A percentile compares a stretch with the other conserved stretches of the same genome.
Conservation (phyloP, 2,888 invertebrate species). For the Dasysyrphus tricinctus region DNA sequence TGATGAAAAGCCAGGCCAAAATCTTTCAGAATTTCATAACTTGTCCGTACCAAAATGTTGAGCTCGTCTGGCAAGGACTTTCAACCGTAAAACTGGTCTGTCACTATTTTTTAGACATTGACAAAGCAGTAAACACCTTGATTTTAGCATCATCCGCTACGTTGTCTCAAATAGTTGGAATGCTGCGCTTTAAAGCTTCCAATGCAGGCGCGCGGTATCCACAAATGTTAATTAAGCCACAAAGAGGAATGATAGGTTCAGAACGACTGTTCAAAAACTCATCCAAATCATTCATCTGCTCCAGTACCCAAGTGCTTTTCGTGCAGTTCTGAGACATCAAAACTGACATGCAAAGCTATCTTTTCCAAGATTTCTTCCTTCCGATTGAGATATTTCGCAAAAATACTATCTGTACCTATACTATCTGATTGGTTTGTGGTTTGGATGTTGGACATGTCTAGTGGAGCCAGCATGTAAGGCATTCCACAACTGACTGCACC, state of each 20-base stretch:
- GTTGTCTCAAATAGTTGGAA: constrained; percentile 79
- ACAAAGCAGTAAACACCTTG: constrained; percentile 81
- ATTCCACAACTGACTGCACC: too few relatives aligned
- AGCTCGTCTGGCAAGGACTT: too few relatives aligned
- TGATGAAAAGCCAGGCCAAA: too few relatives aligned
- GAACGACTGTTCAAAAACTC: constrained; percentile 79
- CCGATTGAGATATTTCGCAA: constrained; percentile 66
- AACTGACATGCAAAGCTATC: constrained; percentile 75
- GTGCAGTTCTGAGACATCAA: constrained; percentile 78
- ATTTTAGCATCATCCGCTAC: constrained; percentile 81
- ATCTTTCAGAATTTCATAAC: too few relatives aligned
- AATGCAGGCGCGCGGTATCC: constrained; percentile 79
- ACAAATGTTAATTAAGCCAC: constrained; percentile 80
- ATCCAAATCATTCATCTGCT: constrained; percentile 80
- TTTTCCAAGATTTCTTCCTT: constrained; percentile 77
- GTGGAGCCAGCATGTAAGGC: too few relatives aligned
- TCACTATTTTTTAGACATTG: too few relatives aligned
- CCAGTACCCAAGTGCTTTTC: constrained; percentile 79
- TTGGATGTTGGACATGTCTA: too few relatives aligned
- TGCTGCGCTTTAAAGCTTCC: constrained; percentile 77
- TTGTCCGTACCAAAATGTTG: too few relatives aligned
- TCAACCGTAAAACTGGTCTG: too few relatives aligned
- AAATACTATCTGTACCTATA: constrained; percentile 69
- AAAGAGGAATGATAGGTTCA: constrained; percentile 81
- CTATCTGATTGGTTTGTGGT: too few relatives aligned